phyloP scores from a whole-genome alignment of 2,113 vertebrate genomes.

The Plestiodon gilberti region DNA sequence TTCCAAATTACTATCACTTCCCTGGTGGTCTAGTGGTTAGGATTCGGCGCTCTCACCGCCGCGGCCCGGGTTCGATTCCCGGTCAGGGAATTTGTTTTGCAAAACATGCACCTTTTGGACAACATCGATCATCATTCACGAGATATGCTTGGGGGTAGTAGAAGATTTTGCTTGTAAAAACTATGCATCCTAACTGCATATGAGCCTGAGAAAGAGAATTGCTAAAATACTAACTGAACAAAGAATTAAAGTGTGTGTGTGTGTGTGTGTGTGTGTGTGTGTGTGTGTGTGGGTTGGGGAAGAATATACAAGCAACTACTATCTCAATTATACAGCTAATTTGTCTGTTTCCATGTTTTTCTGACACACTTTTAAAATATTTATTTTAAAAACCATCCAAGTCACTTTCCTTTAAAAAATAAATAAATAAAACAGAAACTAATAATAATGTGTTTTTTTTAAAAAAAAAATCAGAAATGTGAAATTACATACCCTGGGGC shows the following conservation, averaged over 20 bases:
- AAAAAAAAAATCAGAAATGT: too few relatives aligned
- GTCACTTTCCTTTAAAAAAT: not conserved
- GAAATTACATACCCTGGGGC: too few relatives aligned
- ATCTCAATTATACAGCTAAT: not conserved
- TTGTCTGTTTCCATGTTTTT: not conserved
- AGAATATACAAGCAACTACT: not conserved
- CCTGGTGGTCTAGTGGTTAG: conserved; percentile 76
- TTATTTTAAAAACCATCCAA: not conserved
- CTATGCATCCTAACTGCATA: too few relatives aligned
- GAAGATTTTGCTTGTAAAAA: not conserved
- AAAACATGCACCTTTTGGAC: too few relatives aligned
- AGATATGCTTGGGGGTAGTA: too few relatives aligned
- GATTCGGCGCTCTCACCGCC: conserved; percentile 76
- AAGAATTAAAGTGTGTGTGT: not conserved
- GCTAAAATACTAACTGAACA: not conserved
- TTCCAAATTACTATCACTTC: conserved; percentile 17
- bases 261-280: too few relatives aligned
- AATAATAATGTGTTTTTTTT: not conserved
- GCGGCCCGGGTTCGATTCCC: conserved; percentile 75
- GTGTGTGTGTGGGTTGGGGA: too few relatives aligned
- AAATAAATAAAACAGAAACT: not conserved
- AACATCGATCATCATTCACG: not conserved
- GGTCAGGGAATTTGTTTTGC: conserved; percentile 53
- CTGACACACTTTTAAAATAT: not conserved
- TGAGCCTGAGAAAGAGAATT: too few relatives aligned